phyloP scores from a whole-genome alignment of 2,888 invertebrate genomes.

The Pyralis farinalis region DNA sequence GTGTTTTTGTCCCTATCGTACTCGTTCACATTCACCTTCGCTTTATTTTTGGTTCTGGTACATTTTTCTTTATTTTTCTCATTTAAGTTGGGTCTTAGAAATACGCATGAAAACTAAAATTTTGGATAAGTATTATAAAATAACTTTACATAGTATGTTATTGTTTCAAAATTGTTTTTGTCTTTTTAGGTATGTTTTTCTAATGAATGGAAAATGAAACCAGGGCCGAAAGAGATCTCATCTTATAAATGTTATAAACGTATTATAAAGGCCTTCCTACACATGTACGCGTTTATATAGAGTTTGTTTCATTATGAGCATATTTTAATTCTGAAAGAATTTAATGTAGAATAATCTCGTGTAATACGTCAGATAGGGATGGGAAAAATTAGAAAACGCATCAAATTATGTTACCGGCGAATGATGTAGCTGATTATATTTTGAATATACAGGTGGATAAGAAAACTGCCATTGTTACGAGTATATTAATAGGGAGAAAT shows the following conservation, averaged over 20 bases:
- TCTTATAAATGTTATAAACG: slow-evolving; percentile 23
- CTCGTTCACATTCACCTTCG: slow-evolving; percentile 17
- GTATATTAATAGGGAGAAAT: no score
- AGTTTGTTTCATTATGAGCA: not conserved
- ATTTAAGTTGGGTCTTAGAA: slow-evolving; percentile 26
- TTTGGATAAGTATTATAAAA: slow-evolving; percentile 15
- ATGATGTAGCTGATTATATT: no score
- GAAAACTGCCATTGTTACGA: no score
- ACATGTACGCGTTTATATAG: slow-evolving; percentile 37
- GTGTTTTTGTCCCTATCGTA: slow-evolving; percentile 6
- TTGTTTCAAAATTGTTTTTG: slow-evolving; percentile 46
- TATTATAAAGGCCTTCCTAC: slow-evolving; percentile 29
- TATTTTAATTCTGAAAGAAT: no score
- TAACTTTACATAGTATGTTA: slow-evolving; percentile 7
- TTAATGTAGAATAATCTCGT: no score
- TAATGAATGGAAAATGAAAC: slow-evolving; percentile 64
- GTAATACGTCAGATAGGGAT: no score
- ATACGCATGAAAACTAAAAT: slow-evolving; percentile 29
- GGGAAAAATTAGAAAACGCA: no score
- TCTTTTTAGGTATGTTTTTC: slow-evolving; percentile 65
- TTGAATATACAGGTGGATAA: no score
- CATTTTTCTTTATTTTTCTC: slow-evolving; percentile 46
- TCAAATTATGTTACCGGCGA: no score
- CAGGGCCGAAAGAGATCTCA: slow-evolving; percentile 78
- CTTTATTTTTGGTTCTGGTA: slow-evolving; percentile 70